A percentile compares a stretch with the other conserved stretches of the same genome.
Evolutionary conservation across 1,140 invertebrate species (phyloP).

Genomic region (Acromyrmex heyeri): DNA sequence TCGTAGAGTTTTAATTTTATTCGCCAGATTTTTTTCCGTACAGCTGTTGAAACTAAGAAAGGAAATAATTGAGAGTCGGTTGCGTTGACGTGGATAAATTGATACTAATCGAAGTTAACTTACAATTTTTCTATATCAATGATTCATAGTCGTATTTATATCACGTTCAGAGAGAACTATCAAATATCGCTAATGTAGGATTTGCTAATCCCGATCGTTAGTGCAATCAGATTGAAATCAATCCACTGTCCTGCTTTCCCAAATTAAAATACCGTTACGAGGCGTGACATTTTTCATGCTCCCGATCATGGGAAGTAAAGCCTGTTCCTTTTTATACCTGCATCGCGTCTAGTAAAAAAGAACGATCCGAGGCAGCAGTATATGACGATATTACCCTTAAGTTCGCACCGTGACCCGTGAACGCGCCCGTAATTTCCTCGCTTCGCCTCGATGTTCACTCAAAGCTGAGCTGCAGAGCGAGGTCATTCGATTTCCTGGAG

Average conservation of each 20-base stretch:
- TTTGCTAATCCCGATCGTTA: neutral
- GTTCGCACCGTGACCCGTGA: slow-evolving; percentile 57
- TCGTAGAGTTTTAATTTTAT: slow-evolving; percentile 32
- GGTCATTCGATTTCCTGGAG: slow-evolving; percentile 62
- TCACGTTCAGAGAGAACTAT: neutral
- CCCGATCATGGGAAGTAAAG: neutral
- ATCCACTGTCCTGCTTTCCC: neutral
- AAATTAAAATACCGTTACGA: slow-evolving; percentile 28
- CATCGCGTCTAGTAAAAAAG: slow-evolving; percentile 31
- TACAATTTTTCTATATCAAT: neutral
- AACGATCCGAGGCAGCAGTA: neutral
- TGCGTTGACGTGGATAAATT: slow-evolving; percentile 2
- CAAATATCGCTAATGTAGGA: slow-evolving; percentile 10
- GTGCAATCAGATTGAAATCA: neutral
- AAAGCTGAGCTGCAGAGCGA: slow-evolving; percentile 49
- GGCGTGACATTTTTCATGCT: neutral
- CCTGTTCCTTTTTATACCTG: slow-evolving; percentile 34
- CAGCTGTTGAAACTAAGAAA: slow-evolving; percentile 11
- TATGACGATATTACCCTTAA: slow-evolving; percentile 44
- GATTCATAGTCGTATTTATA: slow-evolving; percentile 9
- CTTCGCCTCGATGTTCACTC: slow-evolving; percentile 28
- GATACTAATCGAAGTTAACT: neutral
- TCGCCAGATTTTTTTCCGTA: slow-evolving; percentile 3
- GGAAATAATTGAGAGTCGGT: neutral
- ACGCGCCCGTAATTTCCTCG: slow-evolving; percentile 59